phyloP scores from a whole-genome alignment of 2,113 vertebrate genomes.

The Odocoileus hemionus region DNA sequence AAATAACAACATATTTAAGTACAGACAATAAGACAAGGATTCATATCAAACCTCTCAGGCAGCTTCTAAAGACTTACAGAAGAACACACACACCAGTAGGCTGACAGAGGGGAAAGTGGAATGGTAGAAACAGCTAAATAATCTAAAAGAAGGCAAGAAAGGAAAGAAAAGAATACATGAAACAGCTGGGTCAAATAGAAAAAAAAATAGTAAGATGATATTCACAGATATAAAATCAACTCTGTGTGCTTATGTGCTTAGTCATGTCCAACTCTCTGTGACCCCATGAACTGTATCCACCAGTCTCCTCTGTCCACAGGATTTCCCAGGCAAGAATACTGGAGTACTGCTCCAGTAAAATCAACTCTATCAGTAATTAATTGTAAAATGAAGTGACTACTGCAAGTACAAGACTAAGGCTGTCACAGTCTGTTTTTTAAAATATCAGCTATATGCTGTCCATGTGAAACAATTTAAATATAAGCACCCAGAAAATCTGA shows the following conservation, averaged over 20 bases:
- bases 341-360: neutral
- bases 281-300: neutral
- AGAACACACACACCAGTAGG: neutral
- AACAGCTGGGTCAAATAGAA: neutral
- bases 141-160: neutral
- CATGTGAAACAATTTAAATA: neutral
- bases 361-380: neutral
- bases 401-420: neutral
- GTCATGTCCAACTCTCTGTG: neutral
- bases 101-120: neutral
- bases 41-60: fast-evolving
- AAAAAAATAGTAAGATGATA: neutral
- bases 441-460: neutral
- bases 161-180: neutral
- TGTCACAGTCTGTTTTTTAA: neutral
- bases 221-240: neutral
- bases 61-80: neutral
- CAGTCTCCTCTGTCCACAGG: neutral
- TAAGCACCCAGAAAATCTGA: neutral
- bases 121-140: neutral
- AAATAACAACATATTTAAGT: neutral
- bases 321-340: neutral
- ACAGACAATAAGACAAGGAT: too few species aligned
- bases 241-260: neutral
- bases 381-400: neutral